phyloP scores from a whole-genome alignment of 37 sponge, comb jelly and placozoan genomes.

The Cliona cf. orientalis region DNA sequence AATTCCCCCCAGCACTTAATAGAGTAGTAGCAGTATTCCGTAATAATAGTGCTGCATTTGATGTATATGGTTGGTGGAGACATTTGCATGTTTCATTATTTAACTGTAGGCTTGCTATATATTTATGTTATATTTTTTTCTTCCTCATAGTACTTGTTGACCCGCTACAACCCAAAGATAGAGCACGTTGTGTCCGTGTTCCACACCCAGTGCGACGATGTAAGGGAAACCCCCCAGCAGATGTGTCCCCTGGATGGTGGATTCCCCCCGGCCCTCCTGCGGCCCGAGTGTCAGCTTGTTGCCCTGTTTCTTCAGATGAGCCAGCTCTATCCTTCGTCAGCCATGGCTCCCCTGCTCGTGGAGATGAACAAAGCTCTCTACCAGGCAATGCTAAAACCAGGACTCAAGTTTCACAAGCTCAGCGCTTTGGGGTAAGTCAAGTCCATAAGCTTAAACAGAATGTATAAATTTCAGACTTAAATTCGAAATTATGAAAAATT shows the following conservation, averaged over 20 bases:
- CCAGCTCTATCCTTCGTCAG: not conserved
- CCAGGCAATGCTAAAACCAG: conserved; percentile 20
- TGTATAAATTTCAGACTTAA: not conserved
- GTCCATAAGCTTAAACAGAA: not conserved
- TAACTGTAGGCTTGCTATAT: too few relatives aligned
- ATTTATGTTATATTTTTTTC: conserved; percentile 8
- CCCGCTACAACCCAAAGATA: conserved; percentile 40
- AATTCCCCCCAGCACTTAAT: too few relatives aligned
- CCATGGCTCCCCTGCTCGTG: conserved; percentile 16
- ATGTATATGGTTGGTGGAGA: too few relatives aligned
- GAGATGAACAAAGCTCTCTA: conserved; percentile 34
- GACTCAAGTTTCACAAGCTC: conserved; percentile 43
- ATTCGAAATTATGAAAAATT: not conserved
- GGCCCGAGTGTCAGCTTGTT: conserved; percentile 57
- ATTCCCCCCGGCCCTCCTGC: conserved; percentile 61
- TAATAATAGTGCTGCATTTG: too few relatives aligned
- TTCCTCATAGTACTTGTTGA: conserved; percentile 39
- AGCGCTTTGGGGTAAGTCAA: conserved; percentile 52
- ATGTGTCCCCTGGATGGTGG: conserved; percentile 11
- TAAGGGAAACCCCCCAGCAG: not conserved
- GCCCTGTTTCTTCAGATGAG: conserved; percentile 50
- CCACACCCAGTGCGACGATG: conserved; percentile 2
- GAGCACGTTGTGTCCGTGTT: conserved; percentile 32
- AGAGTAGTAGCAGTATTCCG: too few relatives aligned
- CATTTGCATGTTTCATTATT: too few relatives aligned